Conservation (phyloP, 1,140 invertebrate genomes). For the Saccostrea cuccullata region DNA sequence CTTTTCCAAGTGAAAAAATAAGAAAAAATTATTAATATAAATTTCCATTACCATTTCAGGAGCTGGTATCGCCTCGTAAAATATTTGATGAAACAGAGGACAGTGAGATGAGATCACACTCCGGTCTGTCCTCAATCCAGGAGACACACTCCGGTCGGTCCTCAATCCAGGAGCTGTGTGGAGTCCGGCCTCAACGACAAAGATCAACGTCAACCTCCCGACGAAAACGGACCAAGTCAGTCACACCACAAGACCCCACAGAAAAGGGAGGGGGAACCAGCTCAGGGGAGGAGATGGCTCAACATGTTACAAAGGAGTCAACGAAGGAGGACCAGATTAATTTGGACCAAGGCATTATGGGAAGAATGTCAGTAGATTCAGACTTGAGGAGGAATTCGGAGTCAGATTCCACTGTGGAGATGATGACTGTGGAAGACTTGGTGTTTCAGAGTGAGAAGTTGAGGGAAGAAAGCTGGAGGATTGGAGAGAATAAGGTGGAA, state of each 20-base stretch:
- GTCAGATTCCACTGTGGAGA: background rate
- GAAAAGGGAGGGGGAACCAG: conserved; percentile 27
- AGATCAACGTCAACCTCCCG: background rate
- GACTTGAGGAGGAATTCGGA: background rate
- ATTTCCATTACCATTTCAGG: background rate
- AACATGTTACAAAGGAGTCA: background rate
- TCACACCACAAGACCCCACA: background rate
- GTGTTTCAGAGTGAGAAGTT: background rate
- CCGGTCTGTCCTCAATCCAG: background rate
- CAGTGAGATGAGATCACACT: background rate
- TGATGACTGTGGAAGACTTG: conserved; percentile 10
- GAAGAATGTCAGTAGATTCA: background rate
- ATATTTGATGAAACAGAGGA: background rate
- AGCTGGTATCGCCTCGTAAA: background rate
- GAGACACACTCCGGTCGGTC: background rate
- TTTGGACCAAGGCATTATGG: background rate
- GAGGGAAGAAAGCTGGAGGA: background rate
- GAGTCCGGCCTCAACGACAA: background rate
- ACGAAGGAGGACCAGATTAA: background rate
- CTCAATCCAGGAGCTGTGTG: background rate
- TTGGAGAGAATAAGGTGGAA: background rate
- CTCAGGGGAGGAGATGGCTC: background rate
- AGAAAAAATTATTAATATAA: too few relatives aligned
- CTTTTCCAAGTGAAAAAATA: too few relatives aligned
- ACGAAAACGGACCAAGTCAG: background rate